Base-by-base conservation (phyloP, 2,888 invertebrate species). In the Alcis repandata region DNA sequence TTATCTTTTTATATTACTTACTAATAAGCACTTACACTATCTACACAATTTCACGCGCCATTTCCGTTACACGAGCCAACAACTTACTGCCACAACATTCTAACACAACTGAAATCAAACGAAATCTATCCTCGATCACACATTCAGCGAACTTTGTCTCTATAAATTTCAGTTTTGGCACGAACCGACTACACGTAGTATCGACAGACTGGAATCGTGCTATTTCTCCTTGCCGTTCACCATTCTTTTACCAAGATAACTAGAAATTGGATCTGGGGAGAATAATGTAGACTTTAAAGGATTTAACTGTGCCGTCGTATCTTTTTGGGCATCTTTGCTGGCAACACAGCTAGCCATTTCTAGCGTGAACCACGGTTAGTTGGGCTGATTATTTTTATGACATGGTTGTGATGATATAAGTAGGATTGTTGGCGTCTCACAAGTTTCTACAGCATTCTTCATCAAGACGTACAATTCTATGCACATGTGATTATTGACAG, bases 121-220 rank as follows among this genome's bases (percentile, higher is more conserved):
- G 52, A 67, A 68, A 69, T 71, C 73, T 79, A 80, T 79, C 77
- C 71, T 68, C 57, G 70, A 79, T 66, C 65, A 61, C 76, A 80
- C 75, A 79, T 81, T 78, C 81, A 78, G 78, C 75, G 70, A 82
- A 84, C 81, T 82, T 79, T 81, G 80, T 82, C 79, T 79, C 83
- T 81, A 86, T 88, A 87, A 87, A 87, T 87, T 80, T 77, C 72
- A 80, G 79, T 85, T 86, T 87, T 88, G 88, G 88, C 88, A 87
- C 85, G 79, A 76, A 71, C 70, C 65, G 73, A 58, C 45, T 65
- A 69, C 69, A 67, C 69, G 70, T 67, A 72, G 79, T 82, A 85
- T 85, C 84, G 85, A 82, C 77, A 74, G 70, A 68, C 74, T 76
- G 73, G 72, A 75, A 81, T 81, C 79, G 79, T 73, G 79, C 83